Conservation (phyloP, 2,888 invertebrate species). For the Eretmocerus hayati region DNA sequence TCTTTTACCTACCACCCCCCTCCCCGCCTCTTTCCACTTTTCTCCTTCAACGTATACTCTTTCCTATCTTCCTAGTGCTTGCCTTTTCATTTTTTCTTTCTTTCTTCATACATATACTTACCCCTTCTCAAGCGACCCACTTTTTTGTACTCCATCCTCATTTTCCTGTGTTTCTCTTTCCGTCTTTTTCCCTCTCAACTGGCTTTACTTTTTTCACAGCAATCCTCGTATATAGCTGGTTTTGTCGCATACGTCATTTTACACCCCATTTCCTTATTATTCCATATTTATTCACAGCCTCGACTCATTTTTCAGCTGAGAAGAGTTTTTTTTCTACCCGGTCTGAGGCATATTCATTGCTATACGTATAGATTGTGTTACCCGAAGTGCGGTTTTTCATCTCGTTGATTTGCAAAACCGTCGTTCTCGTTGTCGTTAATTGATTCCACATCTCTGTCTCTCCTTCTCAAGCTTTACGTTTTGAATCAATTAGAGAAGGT, state of each 20-base stretch:
- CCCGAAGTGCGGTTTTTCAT: too few species aligned
- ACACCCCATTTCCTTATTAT: constrained; percentile 20
- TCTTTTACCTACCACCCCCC: not conserved
- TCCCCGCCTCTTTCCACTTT: constrained; percentile 3
- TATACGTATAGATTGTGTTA: too few species aligned
- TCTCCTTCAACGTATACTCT: too few species aligned
- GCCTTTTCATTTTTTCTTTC: not conserved
- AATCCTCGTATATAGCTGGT: not conserved
- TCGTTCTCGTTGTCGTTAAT: too few species aligned
- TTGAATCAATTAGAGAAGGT: too few species aligned
- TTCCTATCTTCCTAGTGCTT: too few species aligned
- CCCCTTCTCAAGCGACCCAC: not conserved
- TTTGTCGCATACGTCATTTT: constrained; percentile 19
- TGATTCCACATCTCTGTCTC: too few species aligned
- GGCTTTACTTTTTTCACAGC: not conserved
- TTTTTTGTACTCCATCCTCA: constrained; percentile 3
- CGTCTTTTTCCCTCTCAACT: not conserved
- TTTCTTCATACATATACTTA: not conserved
- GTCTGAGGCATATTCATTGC: too few species aligned
- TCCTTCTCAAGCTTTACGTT: too few species aligned
- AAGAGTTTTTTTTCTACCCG: not conserved
- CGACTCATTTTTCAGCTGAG: constrained; percentile 4
- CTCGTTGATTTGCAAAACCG: too few species aligned
- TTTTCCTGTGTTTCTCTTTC: not conserved
- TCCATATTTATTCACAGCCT: constrained; percentile 11